A percentile compares a stretch with the other conserved stretches of the same genome.
phyloP scores from a whole-genome alignment of 2,888 invertebrate species.

The Nudaria mundana region DNA sequence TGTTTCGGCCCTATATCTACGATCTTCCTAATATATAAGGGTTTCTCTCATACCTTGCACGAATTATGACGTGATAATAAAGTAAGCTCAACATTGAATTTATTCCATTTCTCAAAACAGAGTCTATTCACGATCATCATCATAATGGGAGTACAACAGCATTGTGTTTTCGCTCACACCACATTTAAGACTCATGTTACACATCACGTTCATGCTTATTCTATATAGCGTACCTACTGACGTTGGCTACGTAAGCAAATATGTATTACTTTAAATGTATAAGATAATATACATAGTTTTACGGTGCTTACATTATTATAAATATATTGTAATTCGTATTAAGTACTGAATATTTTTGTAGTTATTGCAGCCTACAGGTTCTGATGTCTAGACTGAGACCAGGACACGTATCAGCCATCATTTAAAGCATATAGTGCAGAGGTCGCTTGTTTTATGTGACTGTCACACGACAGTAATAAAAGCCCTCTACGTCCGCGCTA shows the following conservation, averaged over 20 bases:
- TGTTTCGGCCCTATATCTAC: no score
- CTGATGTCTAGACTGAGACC: not conserved
- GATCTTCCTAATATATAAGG: no score
- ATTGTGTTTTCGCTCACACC: conserved; percentile 48
- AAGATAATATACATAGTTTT: no score
- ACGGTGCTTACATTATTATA: no score
- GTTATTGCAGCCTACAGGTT: no score
- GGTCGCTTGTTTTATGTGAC: conserved; percentile 29
- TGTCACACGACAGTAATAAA: conserved; percentile 35
- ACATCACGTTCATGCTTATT: no score
- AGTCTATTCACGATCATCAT: conserved; percentile 56
- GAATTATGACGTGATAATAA: conserved; percentile 6
- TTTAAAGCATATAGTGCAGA: conserved; percentile 13
- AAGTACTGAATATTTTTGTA: no score
- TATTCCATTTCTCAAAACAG: conserved; percentile 53
- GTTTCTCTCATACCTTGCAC: not conserved
- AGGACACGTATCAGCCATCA: not conserved
- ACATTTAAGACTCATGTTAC: no score
- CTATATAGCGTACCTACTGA: no score
- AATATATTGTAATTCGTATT: no score
- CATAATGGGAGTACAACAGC: conserved; percentile 44
- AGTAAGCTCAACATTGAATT: conserved; percentile 25
- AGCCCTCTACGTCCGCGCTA: conserved; percentile 29
- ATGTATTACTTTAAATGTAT: no score
- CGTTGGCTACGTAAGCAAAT: no score